Base-by-base conservation (phyloP, 2,888 invertebrate genomes). In the Pheosia gnoma region DNA sequence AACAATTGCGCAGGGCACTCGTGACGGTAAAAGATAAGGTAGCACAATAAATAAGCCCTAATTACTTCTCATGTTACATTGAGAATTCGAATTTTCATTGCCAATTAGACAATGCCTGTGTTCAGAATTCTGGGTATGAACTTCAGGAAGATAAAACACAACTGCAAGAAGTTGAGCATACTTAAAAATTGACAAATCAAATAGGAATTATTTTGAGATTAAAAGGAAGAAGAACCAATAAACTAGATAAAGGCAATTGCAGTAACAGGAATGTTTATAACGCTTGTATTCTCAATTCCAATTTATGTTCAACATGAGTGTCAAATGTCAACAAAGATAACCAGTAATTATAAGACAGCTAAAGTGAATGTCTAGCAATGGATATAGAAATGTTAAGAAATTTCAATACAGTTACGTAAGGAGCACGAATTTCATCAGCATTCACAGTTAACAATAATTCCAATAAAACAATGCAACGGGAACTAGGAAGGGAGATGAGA, bases 31-130 rank as follows among this genome's bases (percentile, higher is more conserved):
- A 79, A 88, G 90, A 90, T 91, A 90, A 91, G 85, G 86, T 82
- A 83, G 84, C 82, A 76, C 86, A 78, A 90, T 89, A 90, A 89
- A 90, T 90, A 86, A 89, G 75, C 83, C 76, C 88, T 91, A 91
- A 91, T 91, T 90, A 90, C 89, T 87, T 84, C 83, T 85, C 87
- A 86, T 84, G 83, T 86, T 81, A n/a, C n/a, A n/a, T n/a, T 80
- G 75, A 80, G 79, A 79, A 77, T 73, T 75, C 71, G 79, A 78
- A 79, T 79, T 81, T 80, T 81, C 82, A 79, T 78, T 79, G 78
- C 82, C 80, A 84, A 84, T 84, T 84, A 84, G 78, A 80, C 78
- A 81, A 81, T 81, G 78, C 77, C 66, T 71, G 66, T 77, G 68
- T 68, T 45, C 3, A 57, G 45, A 11, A 43, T 25, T 45, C 45